Evolutionary conservation across 2,113 vertebrate species (phyloP).

Genomic region (Gulo gulo): DNA sequence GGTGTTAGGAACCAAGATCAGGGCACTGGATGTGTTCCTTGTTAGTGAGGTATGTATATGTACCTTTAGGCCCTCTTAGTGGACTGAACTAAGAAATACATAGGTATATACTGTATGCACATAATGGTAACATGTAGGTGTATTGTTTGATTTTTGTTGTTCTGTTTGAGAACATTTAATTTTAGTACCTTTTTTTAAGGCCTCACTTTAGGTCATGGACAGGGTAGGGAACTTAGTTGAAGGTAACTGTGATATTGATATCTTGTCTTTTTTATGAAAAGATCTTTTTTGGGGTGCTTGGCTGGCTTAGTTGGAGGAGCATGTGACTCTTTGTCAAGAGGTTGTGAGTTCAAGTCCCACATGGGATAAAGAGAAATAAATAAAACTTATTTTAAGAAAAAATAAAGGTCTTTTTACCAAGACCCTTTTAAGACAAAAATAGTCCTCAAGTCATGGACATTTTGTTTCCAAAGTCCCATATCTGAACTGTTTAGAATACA

Average conservation of each 20-base stretch:
- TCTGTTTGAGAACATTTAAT: not conserved
- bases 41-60: not conserved
- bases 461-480: not conserved
- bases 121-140: not conserved
- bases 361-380: not conserved
- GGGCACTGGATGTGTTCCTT: not conserved
- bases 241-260: not conserved
- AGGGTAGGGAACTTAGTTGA: not conserved
- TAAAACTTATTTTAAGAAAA: not conserved
- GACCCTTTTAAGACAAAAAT: not conserved
- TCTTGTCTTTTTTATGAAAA: not conserved
- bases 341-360: not conserved
- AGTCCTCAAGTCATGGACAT: not conserved
- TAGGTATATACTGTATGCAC: not conserved
- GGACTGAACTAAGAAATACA: not conserved
- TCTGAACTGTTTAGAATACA: not conserved
- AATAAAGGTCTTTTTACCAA: not conserved
- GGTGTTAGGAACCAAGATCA: not conserved
- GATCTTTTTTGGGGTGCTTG: not conserved
- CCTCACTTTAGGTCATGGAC: not conserved
- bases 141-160: not conserved
- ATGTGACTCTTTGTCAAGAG: not conserved
- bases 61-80: not conserved
- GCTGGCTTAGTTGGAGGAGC: not conserved
- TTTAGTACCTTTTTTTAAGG: not conserved